Evolutionary conservation across 2,888 invertebrate species (phyloP), one percentile per base, ranked within the genome.

Genomic region (Dolichopus griseipennis): DNA sequence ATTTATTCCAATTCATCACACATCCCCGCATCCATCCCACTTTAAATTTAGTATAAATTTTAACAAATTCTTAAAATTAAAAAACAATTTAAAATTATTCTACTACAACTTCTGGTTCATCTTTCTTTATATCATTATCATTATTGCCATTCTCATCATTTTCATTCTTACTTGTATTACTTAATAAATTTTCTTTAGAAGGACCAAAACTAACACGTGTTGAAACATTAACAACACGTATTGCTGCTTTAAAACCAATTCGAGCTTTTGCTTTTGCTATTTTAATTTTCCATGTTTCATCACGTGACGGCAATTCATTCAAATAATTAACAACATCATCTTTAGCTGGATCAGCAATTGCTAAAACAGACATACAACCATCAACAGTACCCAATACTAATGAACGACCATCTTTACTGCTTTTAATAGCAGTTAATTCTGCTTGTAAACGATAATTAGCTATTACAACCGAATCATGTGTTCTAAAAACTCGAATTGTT

Each of bases 391-490:
- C 95, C 66, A 97, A 84, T 1, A 95, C 92, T 52, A 95, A 85
- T 22, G 90, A 90, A 72, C 86, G 88, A 0, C 95, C 95, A 70
- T 91, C 91, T 65, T 79, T 81, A 71, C 79, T 80, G 74, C 92
- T 93, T 73, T 92, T 93, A 0, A 95, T 87, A 0, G 92, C 91
- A 2, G 91, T 93, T 71, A 95, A 84, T 80, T 95, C 95, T 0
- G 95, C 94, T 73, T 93, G 93, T 0, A 95, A 90, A 41, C 93
- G 84, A 78, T 93, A 97, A 79, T 97, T 96, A 0, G 97, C 97
- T 72, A 98, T 90, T 83, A 93, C 89, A 77, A 90, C 88, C 0
- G 95, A 95, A 77, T 98, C 97, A 0, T 86, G 81, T 15, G 95
- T 91, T 88, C 93, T 88, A 79, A 97, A 97, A 0, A 97, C 91